A percentile compares a stretch with the other conserved stretches of the same genome.
phyloP scores from a whole-genome alignment of 2,797 vertebrate species.

The Vipera ursinii region DNA sequence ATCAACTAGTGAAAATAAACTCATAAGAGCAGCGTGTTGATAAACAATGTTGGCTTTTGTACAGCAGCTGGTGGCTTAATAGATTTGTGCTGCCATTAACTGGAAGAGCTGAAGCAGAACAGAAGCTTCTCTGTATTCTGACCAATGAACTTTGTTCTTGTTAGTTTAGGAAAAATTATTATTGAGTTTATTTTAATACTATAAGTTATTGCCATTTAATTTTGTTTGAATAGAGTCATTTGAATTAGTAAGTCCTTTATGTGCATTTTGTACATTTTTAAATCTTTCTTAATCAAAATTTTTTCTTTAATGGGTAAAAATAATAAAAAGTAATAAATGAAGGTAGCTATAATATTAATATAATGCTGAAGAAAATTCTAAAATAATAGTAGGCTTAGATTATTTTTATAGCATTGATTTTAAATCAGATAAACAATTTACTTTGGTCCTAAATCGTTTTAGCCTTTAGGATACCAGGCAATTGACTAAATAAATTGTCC shows the following conservation, averaged over 20 bases:
- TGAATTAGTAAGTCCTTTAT: background rate
- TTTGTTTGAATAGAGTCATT: background rate
- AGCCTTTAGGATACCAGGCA: background rate
- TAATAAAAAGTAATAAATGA: background rate
- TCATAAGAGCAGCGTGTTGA: constrained; percentile 32
- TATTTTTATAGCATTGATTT: background rate
- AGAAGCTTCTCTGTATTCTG: constrained; percentile 49
- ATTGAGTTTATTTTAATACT: background rate
- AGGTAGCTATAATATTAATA: background rate
- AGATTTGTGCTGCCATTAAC: constrained; percentile 30
- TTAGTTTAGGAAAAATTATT: constrained; percentile 36
- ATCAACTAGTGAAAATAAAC: constrained; percentile 32
- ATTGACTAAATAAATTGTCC: background rate
- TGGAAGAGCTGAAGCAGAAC: constrained; percentile 47
- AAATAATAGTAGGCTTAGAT: background rate
- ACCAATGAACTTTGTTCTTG: constrained; percentile 45
- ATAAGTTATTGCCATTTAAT: background rate
- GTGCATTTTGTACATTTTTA: background rate
- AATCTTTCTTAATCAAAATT: background rate
- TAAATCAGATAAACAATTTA: background rate
- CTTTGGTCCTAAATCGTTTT: background rate
- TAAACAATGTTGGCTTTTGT: constrained; percentile 56
- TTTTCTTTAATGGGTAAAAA: background rate
- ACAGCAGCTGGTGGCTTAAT: constrained; percentile 56
- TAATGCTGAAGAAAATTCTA: background rate